Evolutionary conservation across 2,888 invertebrate species (phyloP).

Genomic region (Danaus chrysippus): DNA sequence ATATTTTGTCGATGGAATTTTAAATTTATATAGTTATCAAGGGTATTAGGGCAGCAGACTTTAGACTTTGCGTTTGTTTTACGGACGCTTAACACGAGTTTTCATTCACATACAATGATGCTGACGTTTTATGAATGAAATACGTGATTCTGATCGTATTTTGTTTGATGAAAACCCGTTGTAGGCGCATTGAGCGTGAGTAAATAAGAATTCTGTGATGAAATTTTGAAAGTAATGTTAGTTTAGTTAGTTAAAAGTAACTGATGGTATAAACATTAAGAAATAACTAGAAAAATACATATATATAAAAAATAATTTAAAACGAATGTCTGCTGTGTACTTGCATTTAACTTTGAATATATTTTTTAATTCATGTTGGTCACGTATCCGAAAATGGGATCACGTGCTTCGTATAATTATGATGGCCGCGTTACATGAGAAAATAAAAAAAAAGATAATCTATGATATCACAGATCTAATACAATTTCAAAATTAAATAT

Average conservation of each 20-base stretch:
- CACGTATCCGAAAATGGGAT: slow-evolving; percentile 68
- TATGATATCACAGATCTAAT: slow-evolving; percentile 45
- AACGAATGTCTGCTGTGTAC: slow-evolving; percentile 9
- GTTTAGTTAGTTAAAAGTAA: too few relatives aligned
- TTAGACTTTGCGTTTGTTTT: background rate
- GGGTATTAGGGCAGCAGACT: slow-evolving; percentile 15
- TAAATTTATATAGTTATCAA: slow-evolving; percentile 22
- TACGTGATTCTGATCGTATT: too few relatives aligned
- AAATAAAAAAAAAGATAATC: slow-evolving; percentile 44
- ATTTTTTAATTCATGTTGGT: slow-evolving; percentile 42
- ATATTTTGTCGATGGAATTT: slow-evolving; percentile 27
- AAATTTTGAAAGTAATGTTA: too few relatives aligned
- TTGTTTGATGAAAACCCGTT: too few relatives aligned
- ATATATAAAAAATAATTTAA: too few relatives aligned
- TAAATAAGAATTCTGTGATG: too few relatives aligned
- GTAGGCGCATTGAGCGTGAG: too few relatives aligned
- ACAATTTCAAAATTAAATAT: slow-evolving; percentile 56
- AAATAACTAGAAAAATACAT: too few relatives aligned
- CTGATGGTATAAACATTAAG: too few relatives aligned
- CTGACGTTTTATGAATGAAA: too few relatives aligned
- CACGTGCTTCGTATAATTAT: slow-evolving; percentile 72
- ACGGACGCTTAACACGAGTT: background rate
- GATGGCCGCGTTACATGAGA: slow-evolving; percentile 46
- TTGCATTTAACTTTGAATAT: slow-evolving; percentile 24
- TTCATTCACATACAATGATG: too few relatives aligned